Conservation (phyloP, 2,113 vertebrate genomes). For the Petroica traversi region DNA sequence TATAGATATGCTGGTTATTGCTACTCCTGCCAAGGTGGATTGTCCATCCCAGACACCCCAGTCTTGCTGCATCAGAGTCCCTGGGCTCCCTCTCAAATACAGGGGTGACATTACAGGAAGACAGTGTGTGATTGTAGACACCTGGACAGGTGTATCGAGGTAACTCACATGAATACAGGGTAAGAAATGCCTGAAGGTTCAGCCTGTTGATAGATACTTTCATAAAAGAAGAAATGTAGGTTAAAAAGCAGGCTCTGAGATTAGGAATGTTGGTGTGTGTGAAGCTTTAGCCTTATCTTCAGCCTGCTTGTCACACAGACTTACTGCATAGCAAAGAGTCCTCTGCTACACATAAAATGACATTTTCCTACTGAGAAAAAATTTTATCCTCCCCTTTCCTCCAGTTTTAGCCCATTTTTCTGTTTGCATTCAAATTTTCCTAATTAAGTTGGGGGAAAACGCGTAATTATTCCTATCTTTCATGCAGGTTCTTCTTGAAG, state of each 20-base stretch:
- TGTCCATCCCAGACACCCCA: background rate
- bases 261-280: background rate
- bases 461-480: background rate
- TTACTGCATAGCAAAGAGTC: background rate
- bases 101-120: background rate
- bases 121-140: accelerated
- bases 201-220: background rate
- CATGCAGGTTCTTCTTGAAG: background rate
- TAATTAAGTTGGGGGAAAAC: background rate
- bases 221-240: background rate
- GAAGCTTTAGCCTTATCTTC: background rate
- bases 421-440: background rate
- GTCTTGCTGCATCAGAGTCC: background rate
- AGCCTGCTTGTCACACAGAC: background rate
- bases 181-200: background rate
- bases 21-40: background rate
- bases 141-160: background rate
- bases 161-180: background rate
- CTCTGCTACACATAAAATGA: background rate
- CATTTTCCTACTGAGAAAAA: background rate
- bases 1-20: background rate
- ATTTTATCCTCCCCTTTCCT: background rate
- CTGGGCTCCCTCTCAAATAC: background rate
- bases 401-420: background rate
- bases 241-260: background rate